Evolutionary conservation across 2,888 invertebrate species (phyloP), one percentile per base, ranked within the genome.

Genomic region (Tetheella fluctuosa): DNA sequence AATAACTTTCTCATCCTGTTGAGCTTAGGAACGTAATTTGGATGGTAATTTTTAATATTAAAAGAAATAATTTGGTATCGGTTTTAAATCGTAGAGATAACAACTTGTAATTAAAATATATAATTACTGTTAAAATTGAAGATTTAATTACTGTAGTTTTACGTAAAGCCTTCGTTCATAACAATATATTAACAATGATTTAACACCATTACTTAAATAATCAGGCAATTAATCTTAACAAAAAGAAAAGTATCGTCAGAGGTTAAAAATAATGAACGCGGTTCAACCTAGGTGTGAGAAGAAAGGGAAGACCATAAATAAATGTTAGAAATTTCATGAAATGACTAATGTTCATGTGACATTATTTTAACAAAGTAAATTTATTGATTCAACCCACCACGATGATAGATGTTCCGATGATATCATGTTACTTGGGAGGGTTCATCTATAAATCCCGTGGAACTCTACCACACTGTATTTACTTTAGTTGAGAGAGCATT

Each of bases 321-420:
- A 48, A 48, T 48, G 48, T 48, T 48, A 48, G 48, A 59, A n/a
- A 53, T 63, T 64, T 61, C 53, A 23, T 57, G 63, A 52, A 60
- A 65, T 59, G 58, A 62, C 58, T 54, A 63, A 69, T 72, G 65
- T 60, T 61, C 59, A 53, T 53, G 58, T 67, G 64, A 62, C 67
- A 62, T 59, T 61, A 54, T 58, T 61, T 58, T 57, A 61, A 61
- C 59, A 61, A 61, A 59, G 59, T 60, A 59, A 60, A 69, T 70
- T 67, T 67, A 72, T 69, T 71, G 70, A 68, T 72, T 64, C 66
- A 72, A 67, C 64, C 68, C 60, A 67, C 65, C 59, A 59, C 65
- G 68, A 71, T 77, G 79, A 81, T 71, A 75, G 76, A 80, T 79
- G 64, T 70, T 53, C 54, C 59, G 72, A 74, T 74, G 67, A 62